Evolutionary conservation across 2,888 invertebrate species (phyloP), one percentile per base, ranked within the genome.

Genomic region (Trissonchulus sp.): DNA sequence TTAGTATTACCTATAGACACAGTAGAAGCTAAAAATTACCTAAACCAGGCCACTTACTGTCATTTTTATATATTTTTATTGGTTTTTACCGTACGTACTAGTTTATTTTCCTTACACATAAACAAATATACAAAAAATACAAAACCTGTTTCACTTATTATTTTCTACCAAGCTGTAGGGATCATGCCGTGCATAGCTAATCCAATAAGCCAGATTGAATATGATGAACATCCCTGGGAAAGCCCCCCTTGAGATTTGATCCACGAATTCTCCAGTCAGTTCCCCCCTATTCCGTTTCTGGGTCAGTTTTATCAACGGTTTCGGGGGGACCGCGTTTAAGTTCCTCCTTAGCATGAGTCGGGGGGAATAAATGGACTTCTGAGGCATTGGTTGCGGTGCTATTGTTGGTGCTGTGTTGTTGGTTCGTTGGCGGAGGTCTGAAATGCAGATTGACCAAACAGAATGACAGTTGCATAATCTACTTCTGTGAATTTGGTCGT

Each of bases 211-310:
- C 36, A 34, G 37, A 34, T 69, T 69, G 71, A 69, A 69, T 3
- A 69, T 33, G 2, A 69, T 3, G 37, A 69, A 69, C 36, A 37
- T 37, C 23, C 35, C 71, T n/a, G 71, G 71, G 36, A 69, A 69
- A n/a, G 35, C 71, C 34, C 34, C 15, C n/a, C 71, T 34, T 8
- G 71, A 30, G n/a, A 33, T n/a, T n/a, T 69, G 71, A 36, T 69
- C 71, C 34, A 69, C 71, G 34, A 69, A 69, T 69, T 69, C 71
- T 2, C 71, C 71, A n/a, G 36, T 37, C 28, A 69, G n/a, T 34
- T 69, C 71, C 2, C 71, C 71, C 36, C 36, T 30, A 8, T 34
- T 37, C 35, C n/a, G 2, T 34, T 69, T 69, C 37, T 69, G 71
- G 48, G 48, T 48, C 23, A 48, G 23, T 8, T 48, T 8, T 15